A percentile compares a stretch with the other conserved stretches of the same genome.
Evolutionary conservation across 2,113 vertebrate genomes (phyloP).

Genomic region (Corvus hawaiiensis): DNA sequence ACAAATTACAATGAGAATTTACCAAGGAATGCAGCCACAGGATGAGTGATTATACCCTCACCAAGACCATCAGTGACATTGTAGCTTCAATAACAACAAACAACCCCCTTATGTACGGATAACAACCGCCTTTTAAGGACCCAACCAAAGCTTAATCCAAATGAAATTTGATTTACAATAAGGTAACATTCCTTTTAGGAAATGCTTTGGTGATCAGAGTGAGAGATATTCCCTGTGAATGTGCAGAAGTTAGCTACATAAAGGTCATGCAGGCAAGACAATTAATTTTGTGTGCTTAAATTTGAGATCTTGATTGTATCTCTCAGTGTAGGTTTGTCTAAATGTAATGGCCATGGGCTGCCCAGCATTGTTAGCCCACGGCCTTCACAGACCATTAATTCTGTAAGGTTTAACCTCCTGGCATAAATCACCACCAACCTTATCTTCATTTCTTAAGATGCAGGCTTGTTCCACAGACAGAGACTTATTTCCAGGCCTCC

Average conservation of each 20-base stretch:
- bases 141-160: background rate
- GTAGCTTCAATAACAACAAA: background rate
- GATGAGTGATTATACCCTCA: background rate
- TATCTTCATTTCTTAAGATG: background rate
- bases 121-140: background rate
- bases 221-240: background rate
- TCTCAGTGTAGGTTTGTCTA: background rate
- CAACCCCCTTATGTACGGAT: background rate
- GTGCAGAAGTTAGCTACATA: background rate
- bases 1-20: background rate
- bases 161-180: background rate
- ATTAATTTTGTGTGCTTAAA: background rate
- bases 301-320: background rate
- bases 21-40: background rate
- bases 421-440: background rate
- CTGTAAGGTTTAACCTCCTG: background rate
- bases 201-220: background rate
- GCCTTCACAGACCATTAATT: background rate
- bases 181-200: background rate
- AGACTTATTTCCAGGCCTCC: background rate
- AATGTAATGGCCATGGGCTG: background rate
- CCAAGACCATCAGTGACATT: background rate
- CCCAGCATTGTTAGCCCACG: background rate
- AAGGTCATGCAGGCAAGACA: background rate
- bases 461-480: accelerated